Conservation (phyloP, 1,140 invertebrate species). For the Atopsyche davidsoni region DNA sequence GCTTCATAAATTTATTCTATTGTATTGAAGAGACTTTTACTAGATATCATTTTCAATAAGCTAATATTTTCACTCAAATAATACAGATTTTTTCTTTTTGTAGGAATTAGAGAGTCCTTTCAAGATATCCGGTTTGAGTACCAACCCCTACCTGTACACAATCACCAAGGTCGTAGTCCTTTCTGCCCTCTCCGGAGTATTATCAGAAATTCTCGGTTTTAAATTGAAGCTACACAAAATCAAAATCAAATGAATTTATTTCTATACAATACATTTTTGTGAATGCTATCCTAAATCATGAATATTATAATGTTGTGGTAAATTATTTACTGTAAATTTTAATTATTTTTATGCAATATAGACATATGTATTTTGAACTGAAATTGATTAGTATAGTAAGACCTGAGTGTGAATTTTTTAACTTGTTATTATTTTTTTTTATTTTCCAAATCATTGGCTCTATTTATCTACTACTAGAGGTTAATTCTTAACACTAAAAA, state of each 20-base stretch:
- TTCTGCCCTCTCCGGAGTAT: slow-evolving; percentile 88
- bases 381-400: too few species aligned
- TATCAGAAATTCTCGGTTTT: slow-evolving; percentile 93
- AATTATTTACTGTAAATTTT: not conserved
- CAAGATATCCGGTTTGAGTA: slow-evolving; percentile 92
- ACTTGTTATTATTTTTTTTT: too few species aligned
- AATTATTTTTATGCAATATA: too few species aligned
- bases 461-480: too few species aligned
- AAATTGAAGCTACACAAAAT: slow-evolving; percentile 97
- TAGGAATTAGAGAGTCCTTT: slow-evolving; percentile 94
- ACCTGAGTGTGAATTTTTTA: too few species aligned
- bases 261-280: not conserved
- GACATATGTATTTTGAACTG: too few species aligned
- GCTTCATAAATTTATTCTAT: too few species aligned
- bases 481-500: too few species aligned
- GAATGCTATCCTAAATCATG: not conserved
- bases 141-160: slow-evolving; percentile 93
- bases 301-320: not conserved
- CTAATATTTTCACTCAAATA: too few species aligned
- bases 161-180: slow-evolving; percentile 92
- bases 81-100: slow-evolving; percentile 26
- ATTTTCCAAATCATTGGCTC: too few species aligned
- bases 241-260: slow-evolving; percentile 70
- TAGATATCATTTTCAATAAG: too few species aligned
- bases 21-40: too few species aligned